phyloP scores from a whole-genome alignment of 1,140 invertebrate genomes.

The Hydropsyche tenuis region DNA sequence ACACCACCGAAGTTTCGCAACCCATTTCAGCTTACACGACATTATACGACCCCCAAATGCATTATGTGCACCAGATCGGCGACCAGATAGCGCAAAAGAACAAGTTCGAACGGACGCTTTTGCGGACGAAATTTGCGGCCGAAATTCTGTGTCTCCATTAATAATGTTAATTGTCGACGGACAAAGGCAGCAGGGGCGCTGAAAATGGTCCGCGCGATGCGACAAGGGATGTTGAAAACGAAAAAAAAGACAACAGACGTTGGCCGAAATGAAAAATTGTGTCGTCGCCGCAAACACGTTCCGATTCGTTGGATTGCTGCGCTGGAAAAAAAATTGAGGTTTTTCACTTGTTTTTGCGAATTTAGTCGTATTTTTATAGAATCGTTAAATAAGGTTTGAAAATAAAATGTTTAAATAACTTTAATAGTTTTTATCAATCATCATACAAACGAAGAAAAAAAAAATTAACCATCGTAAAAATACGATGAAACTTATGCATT shows the following conservation, averaged over 20 bases:
- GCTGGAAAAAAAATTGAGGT: neutral
- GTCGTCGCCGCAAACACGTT: slow-evolving; percentile 2
- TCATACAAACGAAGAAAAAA: too few relatives aligned
- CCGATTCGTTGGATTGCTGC: neutral
- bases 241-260: too few relatives aligned
- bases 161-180: slow-evolving; percentile 35
- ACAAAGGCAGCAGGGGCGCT: slow-evolving; percentile 12
- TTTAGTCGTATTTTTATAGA: too few relatives aligned
- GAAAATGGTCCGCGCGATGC: neutral
- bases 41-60: neutral
- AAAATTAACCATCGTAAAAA: too few relatives aligned
- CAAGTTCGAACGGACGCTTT: slow-evolving; percentile 15
- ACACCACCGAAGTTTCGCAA: too few relatives aligned
- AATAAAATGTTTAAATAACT: too few relatives aligned
- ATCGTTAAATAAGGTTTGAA: too few relatives aligned
- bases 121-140: slow-evolving; percentile 33
- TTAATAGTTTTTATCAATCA: too few relatives aligned
- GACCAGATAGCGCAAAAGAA: neutral
- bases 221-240: too few relatives aligned
- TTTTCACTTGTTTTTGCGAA: neutral
- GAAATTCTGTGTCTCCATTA: slow-evolving; percentile 24
- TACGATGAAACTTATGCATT: too few relatives aligned
- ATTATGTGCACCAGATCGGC: neutral
- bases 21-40: too few relatives aligned
- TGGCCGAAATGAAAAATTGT: neutral